Evolutionary conservation across 2,797 vertebrate species (phyloP).

Genomic region (Spinus olivaceus): DNA sequence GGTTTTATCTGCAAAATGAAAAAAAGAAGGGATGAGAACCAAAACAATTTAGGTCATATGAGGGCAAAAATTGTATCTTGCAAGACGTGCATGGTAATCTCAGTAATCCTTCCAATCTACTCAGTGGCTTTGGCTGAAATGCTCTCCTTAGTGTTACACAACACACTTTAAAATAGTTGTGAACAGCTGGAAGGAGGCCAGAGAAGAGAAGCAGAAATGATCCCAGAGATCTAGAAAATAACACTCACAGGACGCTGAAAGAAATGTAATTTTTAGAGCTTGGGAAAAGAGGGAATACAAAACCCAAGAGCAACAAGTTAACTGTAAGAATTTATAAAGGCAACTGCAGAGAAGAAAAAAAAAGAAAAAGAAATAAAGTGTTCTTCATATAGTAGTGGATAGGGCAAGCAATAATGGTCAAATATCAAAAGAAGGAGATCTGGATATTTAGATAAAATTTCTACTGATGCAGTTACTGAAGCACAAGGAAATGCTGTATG

Average conservation of each 20-base stretch:
- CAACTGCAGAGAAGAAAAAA: fast-evolving
- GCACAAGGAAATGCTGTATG: not conserved
- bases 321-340: not conserved
- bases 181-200: not conserved
- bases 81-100: not conserved
- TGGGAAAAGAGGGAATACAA: not conserved
- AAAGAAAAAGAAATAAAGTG: not conserved
- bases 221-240: not conserved
- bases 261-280: not conserved
- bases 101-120: constrained; percentile 28
- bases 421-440: not conserved
- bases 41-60: constrained; percentile 14
- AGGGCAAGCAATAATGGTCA: not conserved
- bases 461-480: not conserved
- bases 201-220: not conserved
- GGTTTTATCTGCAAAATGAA: constrained; percentile 1
- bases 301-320: not conserved
- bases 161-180: not conserved
- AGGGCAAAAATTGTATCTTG: constrained; percentile 13
- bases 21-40: not conserved
- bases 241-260: not conserved
- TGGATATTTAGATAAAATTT: not conserved
- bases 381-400: not conserved
- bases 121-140: not conserved
- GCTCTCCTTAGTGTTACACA: not conserved